phyloP scores from a whole-genome alignment of 2,797 vertebrate species.

The Acanthurus leucopareius region DNA sequence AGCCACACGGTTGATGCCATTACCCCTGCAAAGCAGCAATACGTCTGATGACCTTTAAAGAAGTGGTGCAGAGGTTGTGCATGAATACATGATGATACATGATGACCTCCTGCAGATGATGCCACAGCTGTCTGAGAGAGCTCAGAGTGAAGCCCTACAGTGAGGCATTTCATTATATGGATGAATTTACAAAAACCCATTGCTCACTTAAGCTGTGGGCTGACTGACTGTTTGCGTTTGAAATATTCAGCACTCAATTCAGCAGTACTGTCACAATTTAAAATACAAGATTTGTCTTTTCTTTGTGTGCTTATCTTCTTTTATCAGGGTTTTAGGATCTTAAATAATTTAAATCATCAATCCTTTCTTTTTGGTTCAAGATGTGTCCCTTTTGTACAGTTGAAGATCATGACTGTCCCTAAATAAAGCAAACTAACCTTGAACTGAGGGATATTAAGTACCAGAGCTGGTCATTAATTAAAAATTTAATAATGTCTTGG shows the following conservation, averaged over 20 bases:
- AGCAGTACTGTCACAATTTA: no score
- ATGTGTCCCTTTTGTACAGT: background rate
- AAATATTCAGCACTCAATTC: no score
- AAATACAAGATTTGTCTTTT: no score
- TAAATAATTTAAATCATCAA: background rate
- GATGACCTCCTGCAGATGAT: constrained; percentile 30
- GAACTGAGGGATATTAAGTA: background rate
- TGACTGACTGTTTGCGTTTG: no score
- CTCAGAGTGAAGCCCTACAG: constrained; percentile 6
- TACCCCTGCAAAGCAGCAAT: background rate
- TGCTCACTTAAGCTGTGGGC: background rate
- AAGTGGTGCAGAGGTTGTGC: background rate
- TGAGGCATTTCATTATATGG: constrained; percentile 25
- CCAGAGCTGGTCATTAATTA: background rate
- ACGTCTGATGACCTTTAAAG: constrained; percentile 30
- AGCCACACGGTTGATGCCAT: constrained; percentile 16
- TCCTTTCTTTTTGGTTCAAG: background rate
- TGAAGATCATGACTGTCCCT: background rate
- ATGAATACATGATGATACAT: constrained; percentile 38
- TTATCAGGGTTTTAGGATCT: background rate
- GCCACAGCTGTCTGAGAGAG: constrained; percentile 7
- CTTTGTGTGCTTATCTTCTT: no score
- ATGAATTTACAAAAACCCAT: constrained; percentile 30
- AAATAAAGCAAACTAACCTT: background rate
- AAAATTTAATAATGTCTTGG: background rate